Evolutionary conservation across 2,113 vertebrate genomes (phyloP), one percentile per base, ranked within the genome.

Genomic region (Salvator merianae): DNA sequence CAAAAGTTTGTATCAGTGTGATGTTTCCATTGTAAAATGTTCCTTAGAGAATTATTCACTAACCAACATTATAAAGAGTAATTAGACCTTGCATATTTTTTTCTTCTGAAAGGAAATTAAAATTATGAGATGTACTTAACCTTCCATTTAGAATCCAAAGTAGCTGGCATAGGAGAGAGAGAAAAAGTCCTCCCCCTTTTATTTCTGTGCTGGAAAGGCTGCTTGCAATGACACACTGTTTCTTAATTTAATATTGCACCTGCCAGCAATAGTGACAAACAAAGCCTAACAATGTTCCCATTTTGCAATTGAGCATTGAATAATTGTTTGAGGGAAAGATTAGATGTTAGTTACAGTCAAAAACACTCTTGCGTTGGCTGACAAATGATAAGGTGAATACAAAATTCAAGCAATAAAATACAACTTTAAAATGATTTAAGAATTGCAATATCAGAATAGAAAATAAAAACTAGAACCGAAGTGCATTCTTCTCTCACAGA

Each of bases 51-150:
- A 50, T 53, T 34, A 59, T 43, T 28, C 81, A 79, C 12, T 3
- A 30, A 78, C 6, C 80, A 38, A 82, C 82, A 70, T 40, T 77
- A 55, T 28, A 70, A 78, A 84, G 7, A 18, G 13, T 47, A 71
- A 72, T 72, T 78, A 63, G 36, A 65, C 12, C 14, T 55, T 63
- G 22, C n/a, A 36, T 47, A 18, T 79, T 43, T 40, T n/a, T 71
- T 47, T 47, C 30, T 43, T 70, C n/a, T 79, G 36, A 84, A 84
- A 92, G 73, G 34, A 76, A 24, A 63, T 34, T 3, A 50, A n/a
- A 89, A 72, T 65, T 1, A 26, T 30, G 13, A 86, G 83, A 88
- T 91, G 7, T 28, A 40, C 2, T 36, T 34, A 86, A 86, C 55
- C 47, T 8, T 24, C 75, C 78, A 20, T 32, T 82, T 5, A 77